Conservation (phyloP, 2,888 invertebrate genomes). For the Scrobipalpa atriplicella region DNA sequence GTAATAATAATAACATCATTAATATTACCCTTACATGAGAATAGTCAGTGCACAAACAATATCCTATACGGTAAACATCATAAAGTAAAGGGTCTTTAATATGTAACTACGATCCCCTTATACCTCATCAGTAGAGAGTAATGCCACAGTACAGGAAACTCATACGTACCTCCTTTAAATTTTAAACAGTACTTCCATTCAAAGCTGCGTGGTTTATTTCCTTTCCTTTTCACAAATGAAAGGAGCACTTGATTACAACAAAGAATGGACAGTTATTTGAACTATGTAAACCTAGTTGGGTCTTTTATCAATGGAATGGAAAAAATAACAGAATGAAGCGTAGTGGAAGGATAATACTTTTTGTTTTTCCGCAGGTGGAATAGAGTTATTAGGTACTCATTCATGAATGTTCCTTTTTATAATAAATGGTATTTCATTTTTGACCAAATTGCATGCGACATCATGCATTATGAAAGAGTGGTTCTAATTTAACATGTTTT, state of each 20-base stretch:
- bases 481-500: too few relatives aligned
- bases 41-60: too few relatives aligned
- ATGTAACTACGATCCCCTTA: background rate
- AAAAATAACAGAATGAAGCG: background rate
- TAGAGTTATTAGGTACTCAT: too few relatives aligned
- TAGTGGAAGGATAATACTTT: background rate
- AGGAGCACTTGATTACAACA: conserved; percentile 44
- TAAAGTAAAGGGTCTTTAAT: background rate
- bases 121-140: background rate
- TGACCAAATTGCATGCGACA: too few relatives aligned
- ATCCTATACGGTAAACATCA: background rate
- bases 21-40: too few relatives aligned
- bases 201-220: conserved; percentile 20
- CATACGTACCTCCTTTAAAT: conserved; percentile 19
- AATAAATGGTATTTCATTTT: too few relatives aligned
- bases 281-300: conserved; percentile 33
- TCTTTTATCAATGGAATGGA: conserved; percentile 17
- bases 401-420: too few relatives aligned
- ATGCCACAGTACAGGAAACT: background rate
- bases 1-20: too few relatives aligned
- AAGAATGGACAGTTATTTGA: conserved; percentile 36
- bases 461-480: too few relatives aligned
- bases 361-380: background rate
- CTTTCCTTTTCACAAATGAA: conserved; percentile 32
- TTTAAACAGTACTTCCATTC: conserved; percentile 25